phyloP scores from a whole-genome alignment of 2,888 invertebrate species.

The Baccha elongata region DNA sequence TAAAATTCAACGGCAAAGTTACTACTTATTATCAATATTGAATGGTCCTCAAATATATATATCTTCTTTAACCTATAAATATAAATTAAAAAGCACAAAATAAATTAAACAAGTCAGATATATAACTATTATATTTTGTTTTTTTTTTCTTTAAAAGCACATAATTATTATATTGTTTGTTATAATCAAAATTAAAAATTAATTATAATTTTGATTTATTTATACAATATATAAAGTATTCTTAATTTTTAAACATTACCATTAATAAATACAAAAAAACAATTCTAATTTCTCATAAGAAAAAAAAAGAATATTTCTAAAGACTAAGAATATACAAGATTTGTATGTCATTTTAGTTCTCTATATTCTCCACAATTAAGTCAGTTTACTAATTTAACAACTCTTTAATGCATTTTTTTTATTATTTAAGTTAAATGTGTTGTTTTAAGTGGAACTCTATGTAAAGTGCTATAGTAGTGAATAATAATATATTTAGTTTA shows the following conservation, averaged over 20 bases:
- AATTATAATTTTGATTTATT: constrained; percentile 45
- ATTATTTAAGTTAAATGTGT: constrained; percentile 26
- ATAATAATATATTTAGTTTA: constrained; percentile 33
- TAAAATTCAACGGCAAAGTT: constrained; percentile 35
- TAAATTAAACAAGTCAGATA: constrained; percentile 15
- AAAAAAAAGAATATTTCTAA: constrained; percentile 40
- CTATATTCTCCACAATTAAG: constrained; percentile 45
- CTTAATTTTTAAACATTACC: constrained; percentile 64
- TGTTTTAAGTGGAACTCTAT: constrained; percentile 60
- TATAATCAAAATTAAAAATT: constrained; percentile 60
- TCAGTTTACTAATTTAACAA: constrained; percentile 24
- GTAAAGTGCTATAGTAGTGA: constrained; percentile 57
- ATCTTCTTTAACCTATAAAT: constrained; percentile 10
- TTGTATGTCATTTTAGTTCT: constrained; percentile 37
- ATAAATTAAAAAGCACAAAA: constrained; percentile 14
- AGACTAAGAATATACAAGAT: constrained; percentile 68
- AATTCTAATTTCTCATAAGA: constrained; percentile 58
- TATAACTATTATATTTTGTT: constrained; percentile 24
- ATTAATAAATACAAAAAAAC: constrained; percentile 71
- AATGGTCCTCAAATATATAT: constrained; percentile 25
- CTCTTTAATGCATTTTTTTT: neutral
- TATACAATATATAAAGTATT: constrained; percentile 62
- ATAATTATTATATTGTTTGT: constrained; percentile 57
- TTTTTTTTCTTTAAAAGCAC: constrained; percentile 62
- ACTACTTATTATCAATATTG: constrained; percentile 10